phyloP scores from a whole-genome alignment of 2,113 vertebrate genomes.

The Alouatta palliata region DNA sequence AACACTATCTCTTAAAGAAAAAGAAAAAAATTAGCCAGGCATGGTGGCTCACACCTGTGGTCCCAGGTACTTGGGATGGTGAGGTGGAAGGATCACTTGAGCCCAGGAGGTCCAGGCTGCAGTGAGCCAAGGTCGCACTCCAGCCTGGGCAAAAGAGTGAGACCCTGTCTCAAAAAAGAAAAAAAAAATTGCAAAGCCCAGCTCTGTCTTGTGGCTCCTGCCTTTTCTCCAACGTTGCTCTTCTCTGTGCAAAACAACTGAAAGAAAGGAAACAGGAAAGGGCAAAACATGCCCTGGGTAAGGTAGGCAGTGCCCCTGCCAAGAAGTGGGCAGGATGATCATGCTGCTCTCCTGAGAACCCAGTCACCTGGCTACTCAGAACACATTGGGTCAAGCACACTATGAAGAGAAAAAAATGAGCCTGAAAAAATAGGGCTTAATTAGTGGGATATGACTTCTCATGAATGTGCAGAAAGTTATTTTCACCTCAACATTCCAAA shows the following conservation, averaged over 20 bases:
- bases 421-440: constrained; percentile 69
- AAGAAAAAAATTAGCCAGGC: no score
- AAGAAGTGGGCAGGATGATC: background rate
- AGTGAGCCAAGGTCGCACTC: no score
- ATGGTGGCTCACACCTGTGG: no score
- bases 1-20: no score
- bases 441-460: constrained; percentile 58
- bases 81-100: no score
- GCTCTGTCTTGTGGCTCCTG: background rate
- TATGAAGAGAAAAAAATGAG: constrained; percentile 26
- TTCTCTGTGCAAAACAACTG: background rate
- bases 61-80: no score
- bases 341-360: background rate
- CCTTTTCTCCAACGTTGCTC: background rate
- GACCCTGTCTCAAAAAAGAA: no score
- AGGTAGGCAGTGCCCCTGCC: background rate
- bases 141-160: no score
- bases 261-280: background rate
- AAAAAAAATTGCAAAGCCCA: no score
- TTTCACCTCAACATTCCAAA: constrained; percentile 67
- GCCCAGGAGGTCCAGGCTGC: no score
- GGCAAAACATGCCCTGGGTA: background rate
- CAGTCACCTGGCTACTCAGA: background rate
- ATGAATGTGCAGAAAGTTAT: constrained; percentile 67
- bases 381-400: background rate